phyloP scores from a whole-genome alignment of 2,113 vertebrate species.

The Polypterus bichir region DNA sequence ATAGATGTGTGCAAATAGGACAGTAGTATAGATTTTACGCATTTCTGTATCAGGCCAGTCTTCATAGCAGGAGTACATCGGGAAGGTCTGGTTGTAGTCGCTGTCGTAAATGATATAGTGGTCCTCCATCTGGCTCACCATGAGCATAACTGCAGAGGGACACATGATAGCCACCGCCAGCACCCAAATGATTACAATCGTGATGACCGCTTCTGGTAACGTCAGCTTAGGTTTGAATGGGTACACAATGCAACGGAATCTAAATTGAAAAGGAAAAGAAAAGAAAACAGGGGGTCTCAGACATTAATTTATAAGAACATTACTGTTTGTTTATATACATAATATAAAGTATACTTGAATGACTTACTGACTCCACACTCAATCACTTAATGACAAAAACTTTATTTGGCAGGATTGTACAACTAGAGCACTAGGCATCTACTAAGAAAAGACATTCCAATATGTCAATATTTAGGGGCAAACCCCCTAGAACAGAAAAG shows the following conservation, averaged over 20 bases:
- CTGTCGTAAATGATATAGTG: constrained; percentile 45
- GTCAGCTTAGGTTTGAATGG: constrained; percentile 54
- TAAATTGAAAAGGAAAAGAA: constrained; percentile 19
- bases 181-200: constrained; percentile 52
- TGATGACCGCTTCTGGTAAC: constrained; percentile 43
- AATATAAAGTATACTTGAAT: too few species aligned
- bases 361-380: too few species aligned
- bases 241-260: constrained; percentile 57
- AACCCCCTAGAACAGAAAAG: too few species aligned
- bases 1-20: constrained; percentile 58
- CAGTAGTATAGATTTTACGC: constrained; percentile 55
- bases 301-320: too few species aligned
- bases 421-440: too few species aligned
- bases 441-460: too few species aligned
- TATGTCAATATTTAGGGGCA: too few species aligned
- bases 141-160: constrained; percentile 49
- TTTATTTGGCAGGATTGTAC: too few species aligned
- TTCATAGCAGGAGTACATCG: constrained; percentile 57
- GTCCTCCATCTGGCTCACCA: constrained; percentile 40
- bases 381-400: too few species aligned
- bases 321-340: too few species aligned
- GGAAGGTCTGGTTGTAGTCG: constrained; percentile 40
- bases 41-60: constrained; percentile 50
- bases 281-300: too few species aligned
- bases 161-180: constrained; percentile 52